Evolutionary conservation across 2,797 vertebrate genomes (phyloP).

Genomic region (Muscicapa comitata): DNA sequence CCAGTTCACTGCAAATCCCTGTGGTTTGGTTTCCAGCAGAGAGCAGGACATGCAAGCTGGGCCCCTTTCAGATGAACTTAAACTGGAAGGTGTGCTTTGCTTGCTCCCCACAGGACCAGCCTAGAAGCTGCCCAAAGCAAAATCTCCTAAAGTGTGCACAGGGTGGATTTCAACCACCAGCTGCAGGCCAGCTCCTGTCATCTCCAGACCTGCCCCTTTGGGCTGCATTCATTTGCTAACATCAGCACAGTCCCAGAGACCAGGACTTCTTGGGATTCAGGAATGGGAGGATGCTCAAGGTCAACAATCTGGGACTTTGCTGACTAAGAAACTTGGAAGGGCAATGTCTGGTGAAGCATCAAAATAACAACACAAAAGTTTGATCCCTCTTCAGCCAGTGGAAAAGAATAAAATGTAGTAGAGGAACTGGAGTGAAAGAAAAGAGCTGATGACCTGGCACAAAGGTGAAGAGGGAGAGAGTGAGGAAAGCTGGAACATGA

Average conservation of each 20-base stretch:
- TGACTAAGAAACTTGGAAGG: neutral
- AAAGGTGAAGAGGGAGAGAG: neutral
- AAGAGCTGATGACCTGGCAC: neutral
- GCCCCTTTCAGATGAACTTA: neutral
- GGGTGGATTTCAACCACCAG: neutral
- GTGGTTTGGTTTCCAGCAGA: rapidly evolving
- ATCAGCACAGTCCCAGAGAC: neutral
- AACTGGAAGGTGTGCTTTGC: neutral
- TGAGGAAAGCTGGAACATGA: neutral
- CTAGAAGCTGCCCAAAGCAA: neutral
- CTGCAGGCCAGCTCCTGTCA: neutral
- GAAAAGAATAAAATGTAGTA: neutral
- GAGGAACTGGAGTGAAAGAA: neutral
- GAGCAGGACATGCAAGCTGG: neutral
- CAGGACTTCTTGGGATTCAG: neutral
- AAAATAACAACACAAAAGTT: neutral
- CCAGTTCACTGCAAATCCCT: neutral
- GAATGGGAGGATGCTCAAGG: neutral
- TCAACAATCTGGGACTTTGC: neutral
- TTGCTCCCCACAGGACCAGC: neutral
- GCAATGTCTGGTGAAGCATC: neutral
- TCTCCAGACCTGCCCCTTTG: neutral
- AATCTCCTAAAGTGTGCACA: neutral
- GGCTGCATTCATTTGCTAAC: neutral
- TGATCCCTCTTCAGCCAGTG: neutral